Percentiles rank a stretch among this genome's conserved stretches.
phyloP scores from a whole-genome alignment of 2,113 vertebrate genomes.

The Struthidea cinerea region DNA sequence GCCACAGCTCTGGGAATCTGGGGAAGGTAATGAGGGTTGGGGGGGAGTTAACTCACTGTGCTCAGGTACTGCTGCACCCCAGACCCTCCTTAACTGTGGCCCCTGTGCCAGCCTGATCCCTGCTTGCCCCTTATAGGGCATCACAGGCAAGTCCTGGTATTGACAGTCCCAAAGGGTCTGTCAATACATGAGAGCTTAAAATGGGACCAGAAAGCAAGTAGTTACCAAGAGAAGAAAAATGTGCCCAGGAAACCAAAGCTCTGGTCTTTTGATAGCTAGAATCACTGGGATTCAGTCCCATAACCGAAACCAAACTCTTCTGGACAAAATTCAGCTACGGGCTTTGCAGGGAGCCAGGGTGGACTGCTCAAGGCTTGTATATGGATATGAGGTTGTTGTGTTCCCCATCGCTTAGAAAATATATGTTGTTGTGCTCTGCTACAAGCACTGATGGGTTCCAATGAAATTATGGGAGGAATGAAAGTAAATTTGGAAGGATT shows the following conservation, averaged over 20 bases:
- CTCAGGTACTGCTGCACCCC: neutral
- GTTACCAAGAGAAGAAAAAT: neutral
- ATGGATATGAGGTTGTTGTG: neutral
- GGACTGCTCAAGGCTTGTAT: neutral
- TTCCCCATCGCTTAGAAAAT: neutral
- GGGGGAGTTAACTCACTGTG: neutral
- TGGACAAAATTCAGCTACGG: neutral
- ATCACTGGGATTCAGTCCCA: neutral
- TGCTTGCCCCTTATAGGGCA: neutral
- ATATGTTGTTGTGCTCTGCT: neutral
- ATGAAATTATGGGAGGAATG: neutral
- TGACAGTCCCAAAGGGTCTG: neutral
- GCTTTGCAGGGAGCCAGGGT: neutral
- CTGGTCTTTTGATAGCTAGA: neutral
- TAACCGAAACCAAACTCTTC: neutral
- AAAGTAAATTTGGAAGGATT: neutral
- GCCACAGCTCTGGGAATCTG: neutral
- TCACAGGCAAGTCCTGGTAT: accelerated
- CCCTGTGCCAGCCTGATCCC: neutral
- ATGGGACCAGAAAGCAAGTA: neutral
- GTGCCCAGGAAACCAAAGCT: neutral
- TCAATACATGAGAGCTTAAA: neutral
- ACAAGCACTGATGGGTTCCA: neutral
- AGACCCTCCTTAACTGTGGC: accelerated
- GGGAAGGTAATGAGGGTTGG: neutral